phyloP scores from a whole-genome alignment of 2,888 invertebrate species.

The Ochropacha duplaris region DNA sequence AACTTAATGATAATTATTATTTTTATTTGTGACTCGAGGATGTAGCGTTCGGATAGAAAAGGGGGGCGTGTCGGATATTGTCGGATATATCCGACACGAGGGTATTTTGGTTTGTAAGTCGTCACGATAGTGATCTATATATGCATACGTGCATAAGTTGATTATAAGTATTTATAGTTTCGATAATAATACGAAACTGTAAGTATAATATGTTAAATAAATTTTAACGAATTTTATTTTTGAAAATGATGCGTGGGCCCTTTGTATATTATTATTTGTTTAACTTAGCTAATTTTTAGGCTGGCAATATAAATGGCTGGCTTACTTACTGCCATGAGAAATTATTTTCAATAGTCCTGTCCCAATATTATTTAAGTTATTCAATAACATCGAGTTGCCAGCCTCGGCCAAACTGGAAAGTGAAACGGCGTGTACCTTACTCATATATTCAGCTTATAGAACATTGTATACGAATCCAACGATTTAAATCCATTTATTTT shows the following conservation, averaged over 20 bases:
- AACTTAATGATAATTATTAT: not conserved
- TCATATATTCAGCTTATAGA: conserved; percentile 11
- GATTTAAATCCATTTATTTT: conserved; percentile 12
- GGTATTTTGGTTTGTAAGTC: not conserved
- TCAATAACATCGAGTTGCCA: not conserved
- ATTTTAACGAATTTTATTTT: not conserved
- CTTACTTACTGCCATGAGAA: not conserved
- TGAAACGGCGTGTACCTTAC: not conserved
- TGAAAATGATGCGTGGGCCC: not conserved
- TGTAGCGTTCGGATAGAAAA: not conserved
- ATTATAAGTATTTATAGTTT: not conserved
- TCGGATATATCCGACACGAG: not conserved
- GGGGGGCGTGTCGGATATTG: conserved; percentile 8
- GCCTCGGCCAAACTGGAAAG: not conserved
- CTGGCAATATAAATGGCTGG: not conserved
- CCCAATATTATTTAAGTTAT: not conserved
- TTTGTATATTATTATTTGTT: not conserved
- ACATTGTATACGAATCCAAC: conserved; percentile 42
- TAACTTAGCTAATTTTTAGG: not conserved
- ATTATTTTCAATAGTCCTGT: not conserved
- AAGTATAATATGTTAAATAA: not conserved
- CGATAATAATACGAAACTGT: not conserved
- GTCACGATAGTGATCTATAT: conserved; percentile 4
- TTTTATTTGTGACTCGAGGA: not conserved
- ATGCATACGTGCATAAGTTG: conserved; percentile 1